Evolutionary conservation across 2,888 invertebrate species (phyloP).

Genomic region (Caenorhabditis wallacei): DNA sequence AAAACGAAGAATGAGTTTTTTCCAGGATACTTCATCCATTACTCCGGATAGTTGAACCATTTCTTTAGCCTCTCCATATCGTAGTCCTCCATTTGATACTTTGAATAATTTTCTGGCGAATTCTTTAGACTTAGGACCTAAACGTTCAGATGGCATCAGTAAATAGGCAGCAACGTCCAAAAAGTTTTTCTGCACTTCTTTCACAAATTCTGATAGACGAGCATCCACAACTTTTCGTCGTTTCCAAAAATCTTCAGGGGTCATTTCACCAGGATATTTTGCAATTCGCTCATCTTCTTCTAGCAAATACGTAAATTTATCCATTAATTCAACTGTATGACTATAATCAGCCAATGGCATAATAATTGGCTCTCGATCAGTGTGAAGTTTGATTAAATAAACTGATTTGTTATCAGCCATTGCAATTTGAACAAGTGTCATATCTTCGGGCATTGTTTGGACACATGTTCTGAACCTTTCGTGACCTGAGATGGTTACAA

Average conservation of each 20-base stretch:
- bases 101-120: conserved; percentile 17
- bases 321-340: conserved; percentile 49
- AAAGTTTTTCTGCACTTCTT: conserved; percentile 52
- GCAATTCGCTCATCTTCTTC: conserved; percentile 58
- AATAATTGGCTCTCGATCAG: conserved; percentile 58
- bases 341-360: conserved; percentile 64
- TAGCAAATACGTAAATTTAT: conserved; percentile 48
- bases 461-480: conserved; percentile 43
- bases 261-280: conserved; percentile 49
- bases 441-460: conserved; percentile 47
- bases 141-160: conserved; percentile 45
- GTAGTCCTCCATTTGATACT: conserved; percentile 33
- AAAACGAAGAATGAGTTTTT: conserved; percentile 38
- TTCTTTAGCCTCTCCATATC: conserved; percentile 51
- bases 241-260: conserved; percentile 56
- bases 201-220: conserved; percentile 37
- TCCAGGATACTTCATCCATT: conserved; percentile 49
- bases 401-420: conserved; percentile 53
- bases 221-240: conserved; percentile 51
- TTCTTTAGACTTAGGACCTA: conserved; percentile 1
- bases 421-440: conserved; percentile 63
- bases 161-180: conserved; percentile 45
- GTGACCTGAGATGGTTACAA: conserved; percentile 41
- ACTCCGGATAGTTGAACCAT: conserved; percentile 39
- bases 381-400: conserved; percentile 61